Evolutionary conservation across 1,140 invertebrate species (phyloP), one percentile per base, ranked within the genome.

Genomic region (Dendroctonus valens): DNA sequence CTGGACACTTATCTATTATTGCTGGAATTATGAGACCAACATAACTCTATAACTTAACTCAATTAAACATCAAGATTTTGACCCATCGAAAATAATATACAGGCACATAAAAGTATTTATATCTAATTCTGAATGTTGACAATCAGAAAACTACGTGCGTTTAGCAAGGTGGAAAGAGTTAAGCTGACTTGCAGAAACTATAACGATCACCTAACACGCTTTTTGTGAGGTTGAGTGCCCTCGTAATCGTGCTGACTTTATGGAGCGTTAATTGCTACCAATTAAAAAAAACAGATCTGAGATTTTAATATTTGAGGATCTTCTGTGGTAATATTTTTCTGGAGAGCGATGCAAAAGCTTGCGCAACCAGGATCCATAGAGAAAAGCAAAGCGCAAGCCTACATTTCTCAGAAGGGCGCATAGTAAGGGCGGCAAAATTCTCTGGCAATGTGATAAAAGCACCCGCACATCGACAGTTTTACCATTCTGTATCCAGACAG

Each of bases 371-470:
- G 12, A 58, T 57, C 53, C 41, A 58, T 50, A 58, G 63, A 65
- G 55, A 60, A 48, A 59, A 57, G 41, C 52, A 65, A 57, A 37
- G 66, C 66, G 66, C 66, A 68, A 68, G 66, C 57, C 66, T 63
- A 63, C 14, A 58, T 63, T 62, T 62, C 60, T 63, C 52, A 63
- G 59, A 68, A 60, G 58, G 59, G 59, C 48, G 66, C 52, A 62
- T 52, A 37, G 60, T 57, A 58, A 63, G 66, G 66, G 60, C 66
- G 66, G 66, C 44, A 68, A 68, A 63, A 58, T 58, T 68, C 59
- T 68, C 66, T 49, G 53, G 66, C 51, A 68, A 67, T 60, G 65
- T 58, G 51, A 68, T 68, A 68, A 68, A 68, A 68, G 66, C 59
- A 37, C 38, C 59, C 66, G 66, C 37, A 62, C 52, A 40, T 40